Percentiles rank a stretch among this genome's conserved stretches.
These are phyloP conservation scores for Leptinotarsa haldemani DNA, from an alignment of 2,888 invertebrate species.

Conservation along the genomic window DNA sequence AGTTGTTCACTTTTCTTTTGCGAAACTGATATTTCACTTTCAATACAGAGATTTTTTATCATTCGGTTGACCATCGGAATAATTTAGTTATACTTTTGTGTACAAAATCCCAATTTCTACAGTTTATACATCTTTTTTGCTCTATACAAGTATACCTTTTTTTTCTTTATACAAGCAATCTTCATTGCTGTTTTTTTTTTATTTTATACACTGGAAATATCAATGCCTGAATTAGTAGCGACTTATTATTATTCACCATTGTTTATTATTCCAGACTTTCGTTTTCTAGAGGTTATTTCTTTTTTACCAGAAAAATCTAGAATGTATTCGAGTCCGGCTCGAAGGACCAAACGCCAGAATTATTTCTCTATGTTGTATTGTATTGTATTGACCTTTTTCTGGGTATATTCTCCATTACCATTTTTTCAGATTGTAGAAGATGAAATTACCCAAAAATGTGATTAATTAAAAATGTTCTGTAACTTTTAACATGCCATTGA, in stretches of 20 bases:
- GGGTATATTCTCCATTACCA: no score
- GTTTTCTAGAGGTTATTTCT: not conserved
- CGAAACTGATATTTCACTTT: slow-evolving; percentile 24
- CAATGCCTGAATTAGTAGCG: not conserved
- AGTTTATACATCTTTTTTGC: not conserved
- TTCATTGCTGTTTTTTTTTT: slow-evolving; percentile 19
- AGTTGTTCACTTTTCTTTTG: slow-evolving; percentile 29
- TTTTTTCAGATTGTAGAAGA: no score
- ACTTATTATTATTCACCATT: not conserved
- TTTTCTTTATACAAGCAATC: slow-evolving; percentile 17
- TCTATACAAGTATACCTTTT: not conserved
- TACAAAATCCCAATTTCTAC: slow-evolving; percentile 28
- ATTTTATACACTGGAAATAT: not conserved
- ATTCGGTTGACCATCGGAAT: not conserved
- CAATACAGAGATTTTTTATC: not conserved
- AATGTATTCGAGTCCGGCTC: not conserved
- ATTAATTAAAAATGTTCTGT: no score
- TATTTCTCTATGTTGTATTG: no score
- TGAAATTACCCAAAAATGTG: no score
- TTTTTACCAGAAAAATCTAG: not conserved
- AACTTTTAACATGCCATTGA: no score
- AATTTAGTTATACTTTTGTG: slow-evolving; percentile 2
- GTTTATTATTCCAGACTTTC: not conserved
- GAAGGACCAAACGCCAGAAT: not conserved
- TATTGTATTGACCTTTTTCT: no score